Conservation (phyloP, 2,113 vertebrate genomes). For the Climacteris rufus region DNA sequence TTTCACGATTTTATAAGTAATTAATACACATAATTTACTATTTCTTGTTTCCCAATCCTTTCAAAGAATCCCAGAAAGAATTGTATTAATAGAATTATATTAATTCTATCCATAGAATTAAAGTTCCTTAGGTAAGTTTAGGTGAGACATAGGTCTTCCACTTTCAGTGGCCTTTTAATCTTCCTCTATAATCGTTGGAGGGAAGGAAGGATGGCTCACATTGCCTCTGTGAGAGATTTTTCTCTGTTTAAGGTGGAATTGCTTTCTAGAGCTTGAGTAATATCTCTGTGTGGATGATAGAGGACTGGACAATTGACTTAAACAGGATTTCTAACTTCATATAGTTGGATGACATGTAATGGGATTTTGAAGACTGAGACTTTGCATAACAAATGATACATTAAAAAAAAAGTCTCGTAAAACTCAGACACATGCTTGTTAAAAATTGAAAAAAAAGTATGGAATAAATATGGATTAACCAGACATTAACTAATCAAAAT, state of each 20-base stretch:
- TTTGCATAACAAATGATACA: not conserved
- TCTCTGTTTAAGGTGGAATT: not conserved
- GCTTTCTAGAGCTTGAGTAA: not conserved
- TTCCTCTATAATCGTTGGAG: not conserved
- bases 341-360: not conserved
- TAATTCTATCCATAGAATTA: not conserved
- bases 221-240: not conserved
- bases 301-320: not conserved
- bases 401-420: not conserved
- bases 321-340: not conserved
- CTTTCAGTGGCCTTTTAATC: not conserved
- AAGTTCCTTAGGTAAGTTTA: not conserved
- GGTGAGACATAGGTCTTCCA: not conserved
- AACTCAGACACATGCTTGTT: not conserved
- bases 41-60: not conserved
- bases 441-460: not conserved
- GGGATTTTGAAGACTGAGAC: not conserved
- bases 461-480: not conserved
- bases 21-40: not conserved
- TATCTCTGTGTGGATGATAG: not conserved
- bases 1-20: not conserved
- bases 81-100: not conserved
- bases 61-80: not conserved
- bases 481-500: not conserved
- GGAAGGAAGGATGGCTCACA: not conserved